Conservation (phyloP, 2,888 invertebrate species). For the Timema cristinae region DNA sequence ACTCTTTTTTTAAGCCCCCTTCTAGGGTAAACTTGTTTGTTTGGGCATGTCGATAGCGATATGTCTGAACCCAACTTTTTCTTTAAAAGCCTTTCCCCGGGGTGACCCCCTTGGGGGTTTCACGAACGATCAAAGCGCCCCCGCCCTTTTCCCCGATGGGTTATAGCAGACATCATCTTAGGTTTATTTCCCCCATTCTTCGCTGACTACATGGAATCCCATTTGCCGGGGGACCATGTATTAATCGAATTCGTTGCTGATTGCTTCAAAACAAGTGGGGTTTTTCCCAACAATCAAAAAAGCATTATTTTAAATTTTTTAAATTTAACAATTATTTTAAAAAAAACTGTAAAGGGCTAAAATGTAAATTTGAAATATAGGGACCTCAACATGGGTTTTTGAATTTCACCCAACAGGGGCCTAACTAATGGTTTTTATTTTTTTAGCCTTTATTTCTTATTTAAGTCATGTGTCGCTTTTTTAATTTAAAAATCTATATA, state of each 20-base stretch:
- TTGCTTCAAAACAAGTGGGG: conserved; percentile 58
- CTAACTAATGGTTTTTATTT: too few species aligned
- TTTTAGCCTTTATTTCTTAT: too few species aligned
- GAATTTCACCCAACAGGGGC: too few species aligned
- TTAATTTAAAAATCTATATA: too few species aligned
- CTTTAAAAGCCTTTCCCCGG: conserved; percentile 60
- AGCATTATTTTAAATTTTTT: too few species aligned
- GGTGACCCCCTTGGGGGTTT: conserved; percentile 60
- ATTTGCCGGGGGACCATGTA: conserved; percentile 64
- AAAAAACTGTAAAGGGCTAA: too few species aligned
- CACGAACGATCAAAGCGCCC: conserved; percentile 55
- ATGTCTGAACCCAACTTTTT: conserved; percentile 64
- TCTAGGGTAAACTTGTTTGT: conserved; percentile 64
- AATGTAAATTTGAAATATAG: too few species aligned
- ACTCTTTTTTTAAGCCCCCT: conserved; percentile 61
- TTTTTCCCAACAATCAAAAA: too few species aligned
- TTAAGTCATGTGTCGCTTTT: too few species aligned
- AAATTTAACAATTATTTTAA: too few species aligned
- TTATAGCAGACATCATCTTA: conserved; percentile 58
- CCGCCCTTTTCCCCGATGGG: conserved; percentile 60
- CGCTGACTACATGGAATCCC: conserved; percentile 57
- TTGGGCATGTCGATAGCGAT: conserved; percentile 63
- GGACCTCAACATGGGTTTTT: too few species aligned
- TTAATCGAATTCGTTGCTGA: conserved; percentile 56
- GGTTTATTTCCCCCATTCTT: conserved; percentile 62